These are phyloP conservation scores for Neoniphon sammara DNA, from an alignment of 2,797 vertebrate species.

Conservation along the genomic window DNA sequence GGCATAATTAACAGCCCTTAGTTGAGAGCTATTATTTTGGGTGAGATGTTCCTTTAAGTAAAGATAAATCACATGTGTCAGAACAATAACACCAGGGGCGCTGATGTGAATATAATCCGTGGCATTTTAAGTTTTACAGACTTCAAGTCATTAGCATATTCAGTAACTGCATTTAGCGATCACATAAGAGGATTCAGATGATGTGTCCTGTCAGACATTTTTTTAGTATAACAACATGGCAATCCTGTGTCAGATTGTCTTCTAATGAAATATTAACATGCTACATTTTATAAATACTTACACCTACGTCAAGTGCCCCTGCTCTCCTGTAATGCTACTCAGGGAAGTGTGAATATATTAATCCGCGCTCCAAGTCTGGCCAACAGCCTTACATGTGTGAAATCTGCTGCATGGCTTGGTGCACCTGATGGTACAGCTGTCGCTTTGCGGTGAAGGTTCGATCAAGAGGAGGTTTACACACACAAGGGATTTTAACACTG, in stretches of 20 bases:
- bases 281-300: constrained; percentile 56
- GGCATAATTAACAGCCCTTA: too few species aligned
- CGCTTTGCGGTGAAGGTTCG: constrained; percentile 64
- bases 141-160: constrained; percentile 14
- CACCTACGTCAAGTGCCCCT: constrained; percentile 37
- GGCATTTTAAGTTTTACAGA: constrained; percentile 19
- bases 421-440: constrained; percentile 60
- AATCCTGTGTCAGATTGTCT: constrained; percentile 17
- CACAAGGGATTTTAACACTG: constrained; percentile 39
- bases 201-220: constrained; percentile 35
- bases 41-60: not conserved
- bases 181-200: constrained; percentile 60
- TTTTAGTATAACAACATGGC: constrained; percentile 5
- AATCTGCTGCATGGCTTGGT: constrained; percentile 73
- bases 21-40: too few species aligned
- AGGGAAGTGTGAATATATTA: constrained; percentile 62
- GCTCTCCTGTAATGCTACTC: constrained; percentile 36
- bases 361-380: constrained; percentile 41
- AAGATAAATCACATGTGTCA: not conserved
- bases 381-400: constrained; percentile 59
- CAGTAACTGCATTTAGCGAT: constrained; percentile 6
- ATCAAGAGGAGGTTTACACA: constrained; percentile 39
- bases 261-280: constrained; percentile 30
- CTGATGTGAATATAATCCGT: constrained; percentile 4
- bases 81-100: constrained; percentile 2